Conservation (phyloP, 2,113 vertebrate genomes). For the Nothoprocta perdicaria region DNA sequence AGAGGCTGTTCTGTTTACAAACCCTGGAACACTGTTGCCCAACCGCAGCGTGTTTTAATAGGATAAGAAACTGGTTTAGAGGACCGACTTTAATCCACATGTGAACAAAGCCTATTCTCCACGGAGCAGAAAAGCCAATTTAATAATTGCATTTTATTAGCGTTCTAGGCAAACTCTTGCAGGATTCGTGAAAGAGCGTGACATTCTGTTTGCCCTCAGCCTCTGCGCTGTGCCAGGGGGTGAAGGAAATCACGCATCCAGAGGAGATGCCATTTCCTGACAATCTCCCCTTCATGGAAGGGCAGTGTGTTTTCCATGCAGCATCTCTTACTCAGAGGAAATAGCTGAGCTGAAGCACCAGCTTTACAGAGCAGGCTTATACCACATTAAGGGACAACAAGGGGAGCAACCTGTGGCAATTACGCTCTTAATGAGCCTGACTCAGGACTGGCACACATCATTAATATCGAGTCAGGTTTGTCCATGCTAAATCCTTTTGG, state of each 20-base stretch:
- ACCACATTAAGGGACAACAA: constrained; percentile 22
- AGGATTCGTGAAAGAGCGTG: not conserved
- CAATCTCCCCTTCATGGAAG: not conserved
- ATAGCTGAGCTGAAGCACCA: not conserved
- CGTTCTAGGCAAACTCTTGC: not conserved
- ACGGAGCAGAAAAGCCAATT: not conserved
- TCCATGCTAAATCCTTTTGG: not conserved
- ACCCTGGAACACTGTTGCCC: not conserved
- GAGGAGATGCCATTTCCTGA: not conserved
- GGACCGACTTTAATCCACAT: not conserved
- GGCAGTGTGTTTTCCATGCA: not conserved
- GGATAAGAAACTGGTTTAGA: not conserved
- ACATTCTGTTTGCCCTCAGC: not conserved
- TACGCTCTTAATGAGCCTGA: constrained; percentile 44
- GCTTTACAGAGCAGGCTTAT: not conserved
- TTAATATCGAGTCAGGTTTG: constrained; percentile 2
- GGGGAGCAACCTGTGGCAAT: constrained; percentile 47
- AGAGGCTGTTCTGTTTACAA: not conserved
- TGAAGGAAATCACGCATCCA: not conserved
- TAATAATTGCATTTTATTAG: not conserved
- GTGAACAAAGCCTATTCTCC: not conserved
- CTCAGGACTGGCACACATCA: constrained; percentile 18
- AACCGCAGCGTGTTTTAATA: not conserved
- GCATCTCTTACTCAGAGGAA: constrained; percentile 57
- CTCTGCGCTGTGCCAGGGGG: accelerated